These are phyloP conservation scores for Polia nebulosa DNA, from an alignment of 2,888 invertebrate species.

Conservation along the genomic window DNA sequence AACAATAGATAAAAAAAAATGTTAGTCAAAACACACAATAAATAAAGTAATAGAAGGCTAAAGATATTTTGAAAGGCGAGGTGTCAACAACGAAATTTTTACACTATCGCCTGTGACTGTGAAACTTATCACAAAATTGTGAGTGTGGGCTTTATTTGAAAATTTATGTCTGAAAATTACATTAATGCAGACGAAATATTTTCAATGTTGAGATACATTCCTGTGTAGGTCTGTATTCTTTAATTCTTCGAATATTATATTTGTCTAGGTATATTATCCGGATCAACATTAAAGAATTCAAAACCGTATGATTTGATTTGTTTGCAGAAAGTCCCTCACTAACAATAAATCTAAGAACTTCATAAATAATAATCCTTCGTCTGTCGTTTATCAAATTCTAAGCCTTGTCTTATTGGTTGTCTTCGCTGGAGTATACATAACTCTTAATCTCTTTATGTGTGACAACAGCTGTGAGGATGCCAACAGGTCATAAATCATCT, in stretches of 20 bases:
- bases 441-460: slow-evolving; percentile 29
- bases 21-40: slow-evolving; percentile 33
- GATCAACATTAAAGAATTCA: background rate
- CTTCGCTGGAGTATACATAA: slow-evolving; percentile 16
- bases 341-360: slow-evolving; percentile 33
- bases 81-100: slow-evolving; percentile 35
- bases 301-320: background rate
- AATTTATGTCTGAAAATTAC: slow-evolving; percentile 15
- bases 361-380: slow-evolving; percentile 29
- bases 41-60: slow-evolving; percentile 32
- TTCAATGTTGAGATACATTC: background rate
- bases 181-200: background rate
- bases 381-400: slow-evolving; percentile 34
- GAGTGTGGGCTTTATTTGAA: background rate
- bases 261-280: background rate
- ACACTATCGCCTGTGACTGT: slow-evolving; percentile 17
- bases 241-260: too few species aligned
- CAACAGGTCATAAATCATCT: slow-evolving; percentile 45
- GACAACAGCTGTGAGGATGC: slow-evolving; percentile 46
- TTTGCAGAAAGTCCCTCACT: slow-evolving; percentile 7
- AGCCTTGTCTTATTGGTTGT: slow-evolving; percentile 28
- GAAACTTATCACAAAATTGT: slow-evolving; percentile 1
- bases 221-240: too few species aligned
- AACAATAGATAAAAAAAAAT: slow-evolving; percentile 40
- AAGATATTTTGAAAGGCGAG: slow-evolving; percentile 30